phyloP scores from a whole-genome alignment of 1,140 invertebrate genomes.

The Zaprionus kolodkinae region DNA sequence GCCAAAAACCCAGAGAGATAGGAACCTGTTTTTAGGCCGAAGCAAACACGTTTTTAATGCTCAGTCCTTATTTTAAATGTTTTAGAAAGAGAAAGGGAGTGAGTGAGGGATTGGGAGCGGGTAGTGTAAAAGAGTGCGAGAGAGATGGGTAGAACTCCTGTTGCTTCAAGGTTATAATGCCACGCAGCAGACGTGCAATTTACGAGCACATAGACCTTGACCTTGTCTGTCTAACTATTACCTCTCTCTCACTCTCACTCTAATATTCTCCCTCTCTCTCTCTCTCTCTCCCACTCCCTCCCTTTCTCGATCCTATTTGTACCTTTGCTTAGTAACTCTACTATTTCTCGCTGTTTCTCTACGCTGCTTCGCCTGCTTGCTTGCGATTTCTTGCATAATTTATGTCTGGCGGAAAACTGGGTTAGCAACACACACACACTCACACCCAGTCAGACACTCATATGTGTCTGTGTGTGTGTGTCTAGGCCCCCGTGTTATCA shows the following conservation, averaged over 20 bases:
- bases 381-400: slow-evolving; percentile 77
- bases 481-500: slow-evolving; percentile 68
- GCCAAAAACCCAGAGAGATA: neutral
- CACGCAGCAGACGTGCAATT: slow-evolving; percentile 28
- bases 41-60: slow-evolving; percentile 16
- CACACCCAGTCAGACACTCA: neutral
- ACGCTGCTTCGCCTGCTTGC: slow-evolving; percentile 44
- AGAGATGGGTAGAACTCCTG: slow-evolving; percentile 2
- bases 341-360: slow-evolving; percentile 15
- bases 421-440: slow-evolving; percentile 58
- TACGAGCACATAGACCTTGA: slow-evolving; percentile 37
- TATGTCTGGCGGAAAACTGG: slow-evolving; percentile 73
- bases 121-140: neutral
- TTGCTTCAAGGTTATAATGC: slow-evolving; percentile 40
- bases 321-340: slow-evolving; percentile 11
- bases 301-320: slow-evolving; percentile 29
- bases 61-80: slow-evolving; percentile 27
- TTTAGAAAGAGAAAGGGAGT: slow-evolving; percentile 19
- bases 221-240: slow-evolving; percentile 20
- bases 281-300: neutral
- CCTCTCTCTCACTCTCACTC: neutral
- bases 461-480: slow-evolving; percentile 19
- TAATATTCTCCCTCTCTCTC: neutral
- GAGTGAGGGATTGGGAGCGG: too few species aligned
- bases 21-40: slow-evolving; percentile 21